Conservation (phyloP, 2,113 vertebrate genomes). For the Alaudala cheleensis region DNA sequence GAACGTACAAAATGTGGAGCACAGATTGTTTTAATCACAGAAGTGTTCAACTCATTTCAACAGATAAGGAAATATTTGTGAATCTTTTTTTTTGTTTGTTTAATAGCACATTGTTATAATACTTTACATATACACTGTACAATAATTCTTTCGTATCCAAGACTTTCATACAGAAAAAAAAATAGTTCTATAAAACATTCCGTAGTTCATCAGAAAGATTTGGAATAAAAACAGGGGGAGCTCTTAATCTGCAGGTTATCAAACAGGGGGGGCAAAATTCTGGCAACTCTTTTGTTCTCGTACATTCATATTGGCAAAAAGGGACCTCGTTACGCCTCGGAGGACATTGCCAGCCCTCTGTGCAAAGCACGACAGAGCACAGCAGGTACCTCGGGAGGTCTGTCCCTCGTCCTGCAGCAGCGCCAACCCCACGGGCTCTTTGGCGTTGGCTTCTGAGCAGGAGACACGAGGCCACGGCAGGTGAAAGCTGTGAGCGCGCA, state of each 20-base stretch:
- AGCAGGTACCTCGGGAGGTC: background rate
- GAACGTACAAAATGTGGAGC: background rate
- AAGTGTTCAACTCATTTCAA: background rate
- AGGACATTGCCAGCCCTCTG: background rate
- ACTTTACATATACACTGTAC: conserved; percentile 64
- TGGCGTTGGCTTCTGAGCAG: background rate
- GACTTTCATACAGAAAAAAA: conserved; percentile 11
- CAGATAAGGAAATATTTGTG: background rate
- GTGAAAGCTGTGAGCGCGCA: conserved; percentile 1
- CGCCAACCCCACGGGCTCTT: background rate
- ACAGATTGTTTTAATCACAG: conserved; percentile 29
- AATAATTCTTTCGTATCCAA: conserved; percentile 42
- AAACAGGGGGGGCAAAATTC: background rate
- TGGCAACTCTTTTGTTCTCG: background rate
- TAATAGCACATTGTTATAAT: conserved; percentile 47
- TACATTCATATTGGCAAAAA: conserved; percentile 50
- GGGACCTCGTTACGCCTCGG: background rate
- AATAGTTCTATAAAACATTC: conserved; percentile 41
- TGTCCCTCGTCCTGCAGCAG: background rate
- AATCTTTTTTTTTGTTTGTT: background rate
- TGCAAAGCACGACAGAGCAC: background rate
- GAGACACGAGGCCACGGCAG: background rate
- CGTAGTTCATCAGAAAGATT: background rate
- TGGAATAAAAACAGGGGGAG: background rate
- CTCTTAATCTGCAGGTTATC: conserved; percentile 21